Base-by-base conservation (phyloP, 2,888 invertebrate genomes). In the Xestia xanthographa region DNA sequence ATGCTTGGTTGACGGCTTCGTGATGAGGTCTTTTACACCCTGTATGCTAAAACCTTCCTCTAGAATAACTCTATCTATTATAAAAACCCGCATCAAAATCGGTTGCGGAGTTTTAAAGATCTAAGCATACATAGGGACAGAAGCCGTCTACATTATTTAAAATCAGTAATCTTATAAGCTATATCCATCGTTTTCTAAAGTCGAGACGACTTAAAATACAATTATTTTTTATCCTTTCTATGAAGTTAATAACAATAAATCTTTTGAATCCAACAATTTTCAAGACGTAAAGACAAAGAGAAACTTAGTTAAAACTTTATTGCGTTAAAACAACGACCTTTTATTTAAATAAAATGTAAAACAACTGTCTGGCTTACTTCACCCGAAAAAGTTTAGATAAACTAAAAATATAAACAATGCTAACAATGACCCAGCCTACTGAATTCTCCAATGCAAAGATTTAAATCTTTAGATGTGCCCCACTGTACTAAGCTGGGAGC, bases 391-490 rank as follows among this genome's bases (percentile, higher is more conserved):
- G 34, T 62, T 53, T 20, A 41, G 34, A 50, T n/a, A 45, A 77
- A 68, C 43, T 58, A 22, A 34, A 77, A 77, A 66, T 48, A 50
- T 45, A 82, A 77, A 66, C 22, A 66, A 41, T 48, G 14, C 45
- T n/a, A 65, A 82, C 58, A 79, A 76, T 67, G 68, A 20, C n/a
- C n/a, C 50, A 26, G 14, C 82, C 65, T 34, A 53, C 53, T 53
- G 53, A 53, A 53, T n/a, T 53, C 12, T 53, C n/a, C 53, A n/a
- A 53, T 53, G 5, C 5, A 12, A 53, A n/a, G 53, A n/a, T 53
- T 53, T 53, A n/a, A n/a, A 53, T n/a, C 5, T 5, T 53, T 53
- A 53, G 53, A 53, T 50, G 48, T 48, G n/a, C 22, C n/a, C 11
- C 22, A 22, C 50, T 20, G 48, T 48, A 48, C 22, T 48, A 20